A percentile compares a stretch with the other conserved stretches of the same genome.
Conservation (phyloP, 2,113 vertebrate species). For the Gorsachius goisagi region DNA sequence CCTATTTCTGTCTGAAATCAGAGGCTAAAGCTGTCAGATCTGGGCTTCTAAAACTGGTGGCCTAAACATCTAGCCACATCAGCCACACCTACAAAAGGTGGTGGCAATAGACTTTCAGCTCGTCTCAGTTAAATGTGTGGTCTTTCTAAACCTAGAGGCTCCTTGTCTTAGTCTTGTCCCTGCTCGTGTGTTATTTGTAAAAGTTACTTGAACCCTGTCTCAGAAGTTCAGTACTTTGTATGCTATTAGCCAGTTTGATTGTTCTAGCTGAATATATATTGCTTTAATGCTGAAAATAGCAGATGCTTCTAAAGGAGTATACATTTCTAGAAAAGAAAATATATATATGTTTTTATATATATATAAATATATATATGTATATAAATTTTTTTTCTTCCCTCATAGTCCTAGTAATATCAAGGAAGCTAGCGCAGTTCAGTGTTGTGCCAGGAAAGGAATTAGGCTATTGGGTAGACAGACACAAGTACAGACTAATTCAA, state of each 20-base stretch:
- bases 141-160: neutral
- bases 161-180: neutral
- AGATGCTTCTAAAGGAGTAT: neutral
- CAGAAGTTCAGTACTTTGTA: neutral
- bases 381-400: neutral
- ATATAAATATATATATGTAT: neutral
- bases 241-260: neutral
- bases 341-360: neutral
- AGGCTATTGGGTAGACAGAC: neutral
- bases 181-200: neutral
- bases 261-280: neutral
- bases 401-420: neutral
- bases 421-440: neutral
- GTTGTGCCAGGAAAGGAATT: neutral
- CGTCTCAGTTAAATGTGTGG: neutral
- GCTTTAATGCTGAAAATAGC: neutral
- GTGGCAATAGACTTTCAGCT: neutral
- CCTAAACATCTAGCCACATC: neutral
- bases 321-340: neutral
- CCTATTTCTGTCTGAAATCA: neutral
- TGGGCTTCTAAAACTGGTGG: neutral
- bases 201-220: neutral
- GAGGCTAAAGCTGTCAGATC: neutral
- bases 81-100: neutral
- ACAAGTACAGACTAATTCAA: neutral